A percentile compares a stretch with the other conserved stretches of the same genome.
These are phyloP conservation scores for Cantharis rufa DNA, from an alignment of 2,888 invertebrate genomes.

Conservation along the genomic window DNA sequence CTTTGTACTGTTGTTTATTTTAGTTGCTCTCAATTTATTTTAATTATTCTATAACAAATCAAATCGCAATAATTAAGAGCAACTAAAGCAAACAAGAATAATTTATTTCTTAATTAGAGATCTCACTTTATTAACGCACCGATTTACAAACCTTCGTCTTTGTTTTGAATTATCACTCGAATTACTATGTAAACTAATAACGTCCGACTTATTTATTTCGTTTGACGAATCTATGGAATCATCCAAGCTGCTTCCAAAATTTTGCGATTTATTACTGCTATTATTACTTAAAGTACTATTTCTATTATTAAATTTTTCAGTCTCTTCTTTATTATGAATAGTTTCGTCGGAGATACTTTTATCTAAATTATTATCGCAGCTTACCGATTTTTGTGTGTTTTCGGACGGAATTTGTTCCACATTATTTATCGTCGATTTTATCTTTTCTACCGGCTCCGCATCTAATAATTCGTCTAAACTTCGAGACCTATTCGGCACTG, in stretches of 20 bases:
- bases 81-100: conserved; percentile 23
- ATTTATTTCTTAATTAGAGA: conserved; percentile 63
- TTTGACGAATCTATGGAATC: conserved; percentile 40
- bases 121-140: conserved; percentile 82
- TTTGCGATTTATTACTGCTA: conserved; percentile 32
- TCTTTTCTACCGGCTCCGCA: conserved; percentile 38
- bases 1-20: conserved; percentile 23
- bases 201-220: conserved; percentile 57
- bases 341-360: conserved; percentile 36
- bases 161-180: conserved; percentile 65
- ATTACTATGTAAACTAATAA: conserved; percentile 62
- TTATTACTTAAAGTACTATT: conserved; percentile 38
- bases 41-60: not conserved
- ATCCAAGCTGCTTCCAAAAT: conserved; percentile 40
- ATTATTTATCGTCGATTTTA: conserved; percentile 23
- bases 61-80: not conserved
- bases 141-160: conserved; percentile 83
- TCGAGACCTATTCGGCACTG: conserved; percentile 61
- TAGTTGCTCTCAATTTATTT: conserved; percentile 11
- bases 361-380: conserved; percentile 48
- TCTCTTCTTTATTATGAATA: conserved; percentile 42
- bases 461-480: conserved; percentile 68
- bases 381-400: conserved; percentile 41
- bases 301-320: conserved; percentile 35
- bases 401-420: conserved; percentile 49